phyloP scores from a whole-genome alignment of 2,888 invertebrate genomes.

The Protodeltote pygarga region DNA sequence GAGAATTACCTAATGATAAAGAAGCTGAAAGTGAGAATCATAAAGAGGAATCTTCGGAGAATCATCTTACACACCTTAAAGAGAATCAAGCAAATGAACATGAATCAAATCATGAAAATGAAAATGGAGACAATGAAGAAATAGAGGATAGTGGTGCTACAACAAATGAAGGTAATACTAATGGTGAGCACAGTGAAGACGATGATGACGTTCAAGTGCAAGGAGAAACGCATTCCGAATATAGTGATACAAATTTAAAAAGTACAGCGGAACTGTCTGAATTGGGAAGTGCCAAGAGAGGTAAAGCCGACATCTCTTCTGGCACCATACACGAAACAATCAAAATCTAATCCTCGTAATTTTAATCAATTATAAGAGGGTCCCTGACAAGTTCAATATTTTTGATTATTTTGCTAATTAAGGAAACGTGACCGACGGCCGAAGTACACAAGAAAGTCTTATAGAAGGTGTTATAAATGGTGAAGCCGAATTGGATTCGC shows the following conservation, averaged over 20 bases:
- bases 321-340: slow-evolving; percentile 79
- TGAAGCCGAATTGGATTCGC: slow-evolving; percentile 81
- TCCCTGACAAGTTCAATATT: slow-evolving; percentile 84
- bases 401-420: slow-evolving; percentile 86
- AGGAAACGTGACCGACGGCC: slow-evolving; percentile 80
- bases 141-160: slow-evolving; percentile 51
- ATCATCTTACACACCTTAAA: slow-evolving; percentile 6
- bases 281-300: slow-evolving; percentile 79
- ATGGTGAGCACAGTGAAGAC: slow-evolving; percentile 77
- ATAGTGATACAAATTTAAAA: slow-evolving; percentile 73
- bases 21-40: slow-evolving; percentile 19
- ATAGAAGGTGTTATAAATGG: slow-evolving; percentile 83
- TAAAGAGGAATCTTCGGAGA: slow-evolving; percentile 7
- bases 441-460: slow-evolving; percentile 80
- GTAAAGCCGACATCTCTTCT: slow-evolving; percentile 78
- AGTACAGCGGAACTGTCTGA: slow-evolving; percentile 73
- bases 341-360: slow-evolving; percentile 69
- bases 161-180: slow-evolving; percentile 77
- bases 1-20: slow-evolving; percentile 4
- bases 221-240: slow-evolving; percentile 78
- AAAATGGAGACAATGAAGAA: slow-evolving; percentile 26
- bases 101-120: slow-evolving; percentile 6
- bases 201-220: slow-evolving; percentile 86
- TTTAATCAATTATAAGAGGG: slow-evolving; percentile 73
- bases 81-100: slow-evolving; percentile 21